These are phyloP conservation scores for Himalopsyche japonica DNA, from an alignment of 2,888 invertebrate species.

Conservation along the genomic window DNA sequence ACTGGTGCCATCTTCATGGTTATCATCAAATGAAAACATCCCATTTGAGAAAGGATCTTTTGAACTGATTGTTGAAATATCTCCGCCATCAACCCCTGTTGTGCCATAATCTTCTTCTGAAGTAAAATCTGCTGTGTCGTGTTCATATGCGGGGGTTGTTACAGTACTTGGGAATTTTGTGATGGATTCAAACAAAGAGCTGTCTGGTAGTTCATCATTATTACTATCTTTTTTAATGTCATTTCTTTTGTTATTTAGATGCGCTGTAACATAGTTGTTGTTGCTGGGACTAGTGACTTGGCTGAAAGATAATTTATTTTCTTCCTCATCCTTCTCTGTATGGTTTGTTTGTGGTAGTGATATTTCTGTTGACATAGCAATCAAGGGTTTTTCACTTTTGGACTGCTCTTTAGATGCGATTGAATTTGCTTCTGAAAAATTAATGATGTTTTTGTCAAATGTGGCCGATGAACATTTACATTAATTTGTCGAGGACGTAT, in stretches of 20 bases:
- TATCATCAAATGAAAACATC: neutral
- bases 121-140: conserved; percentile 47
- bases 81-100: conserved; percentile 32
- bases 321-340: neutral
- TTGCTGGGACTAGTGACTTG: conserved; percentile 16
- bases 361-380: conserved; percentile 3
- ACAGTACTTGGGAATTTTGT: conserved; percentile 55
- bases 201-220: conserved; percentile 42
- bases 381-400: neutral
- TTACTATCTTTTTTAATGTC: conserved; percentile 1
- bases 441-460: neutral
- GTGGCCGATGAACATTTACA: neutral
- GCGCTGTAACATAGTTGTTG: neutral
- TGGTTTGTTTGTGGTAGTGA: neutral
- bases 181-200: conserved; percentile 56
- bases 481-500: neutral
- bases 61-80: neutral
- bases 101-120: conserved; percentile 46
- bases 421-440: conserved; percentile 4
- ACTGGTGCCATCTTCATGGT: neutral
- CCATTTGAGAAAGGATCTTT: conserved; percentile 27
- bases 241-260: neutral
- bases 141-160: conserved; percentile 51
- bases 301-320: neutral
- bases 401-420: neutral